Evolutionary conservation across 2,888 invertebrate genomes (phyloP).

Genomic region (Dusona sp.): DNA sequence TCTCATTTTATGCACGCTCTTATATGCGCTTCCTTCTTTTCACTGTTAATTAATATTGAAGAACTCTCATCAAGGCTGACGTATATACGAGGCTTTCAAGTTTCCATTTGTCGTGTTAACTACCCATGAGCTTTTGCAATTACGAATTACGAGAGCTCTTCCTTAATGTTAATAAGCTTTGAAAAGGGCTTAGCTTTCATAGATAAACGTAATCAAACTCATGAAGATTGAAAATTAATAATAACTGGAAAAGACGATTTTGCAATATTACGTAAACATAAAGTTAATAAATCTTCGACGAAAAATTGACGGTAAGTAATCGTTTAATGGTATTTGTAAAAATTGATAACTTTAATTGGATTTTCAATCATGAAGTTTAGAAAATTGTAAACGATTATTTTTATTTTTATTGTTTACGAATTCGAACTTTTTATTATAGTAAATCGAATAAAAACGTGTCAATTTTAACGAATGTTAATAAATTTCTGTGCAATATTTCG

Average conservation of each 20-base stretch:
- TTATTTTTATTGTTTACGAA: too few relatives aligned
- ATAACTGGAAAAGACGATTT: background rate
- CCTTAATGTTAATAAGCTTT: slow-evolving; percentile 1
- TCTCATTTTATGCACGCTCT: slow-evolving; percentile 45
- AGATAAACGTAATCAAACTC: background rate
- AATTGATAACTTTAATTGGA: too few relatives aligned
- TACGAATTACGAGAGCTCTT: slow-evolving; percentile 7
- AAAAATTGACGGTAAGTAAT: background rate
- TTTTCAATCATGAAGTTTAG: too few relatives aligned
- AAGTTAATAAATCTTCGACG: background rate
- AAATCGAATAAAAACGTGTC: too few relatives aligned
- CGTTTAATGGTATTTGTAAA: too few relatives aligned
- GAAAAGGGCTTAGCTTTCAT: background rate
- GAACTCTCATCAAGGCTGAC: slow-evolving; percentile 37
- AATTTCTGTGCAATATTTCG: too few relatives aligned
- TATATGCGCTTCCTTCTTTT: slow-evolving; percentile 58
- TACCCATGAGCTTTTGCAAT: slow-evolving; percentile 33
- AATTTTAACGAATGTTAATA: too few relatives aligned
- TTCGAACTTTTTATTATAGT: too few relatives aligned
- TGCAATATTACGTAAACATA: background rate
- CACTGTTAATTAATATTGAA: slow-evolving; percentile 62
- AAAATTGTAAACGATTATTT: too few relatives aligned
- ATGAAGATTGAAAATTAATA: background rate
- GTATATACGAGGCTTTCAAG: slow-evolving; percentile 24
- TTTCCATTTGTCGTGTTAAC: slow-evolving; percentile 41